These are phyloP conservation scores for Aplochiton taeniatus DNA, from an alignment of 2,797 vertebrate species.

Conservation along the genomic window DNA sequence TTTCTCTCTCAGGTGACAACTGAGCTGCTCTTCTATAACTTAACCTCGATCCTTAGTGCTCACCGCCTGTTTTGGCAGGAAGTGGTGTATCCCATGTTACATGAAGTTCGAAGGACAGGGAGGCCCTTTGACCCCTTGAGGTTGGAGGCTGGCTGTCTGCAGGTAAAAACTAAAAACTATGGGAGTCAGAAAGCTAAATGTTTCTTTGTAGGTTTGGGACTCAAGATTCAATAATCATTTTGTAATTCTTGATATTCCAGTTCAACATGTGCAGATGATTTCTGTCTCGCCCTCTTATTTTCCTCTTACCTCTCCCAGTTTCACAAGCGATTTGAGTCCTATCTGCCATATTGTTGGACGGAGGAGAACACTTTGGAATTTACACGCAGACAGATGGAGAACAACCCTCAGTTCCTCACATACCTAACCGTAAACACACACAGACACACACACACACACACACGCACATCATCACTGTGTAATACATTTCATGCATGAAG, in stretches of 20 bases:
- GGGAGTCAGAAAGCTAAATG: background rate
- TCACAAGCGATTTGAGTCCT: conserved; percentile 74
- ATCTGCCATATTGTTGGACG: conserved; percentile 78
- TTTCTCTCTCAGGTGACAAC: conserved; percentile 63
- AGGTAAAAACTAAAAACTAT: conserved; percentile 57
- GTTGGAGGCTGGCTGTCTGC: conserved; percentile 78
- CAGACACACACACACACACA: background rate
- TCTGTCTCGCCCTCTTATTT: background rate
- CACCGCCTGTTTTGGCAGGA: conserved; percentile 83
- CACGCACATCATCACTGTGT: background rate
- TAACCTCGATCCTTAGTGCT: conserved; percentile 73
- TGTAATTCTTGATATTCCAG: background rate
- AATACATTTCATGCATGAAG: background rate
- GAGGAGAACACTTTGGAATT: conserved; percentile 79
- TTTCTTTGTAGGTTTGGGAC: no score
- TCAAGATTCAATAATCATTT: background rate
- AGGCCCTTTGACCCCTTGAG: conserved; percentile 78
- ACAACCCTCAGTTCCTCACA: conserved; percentile 72
- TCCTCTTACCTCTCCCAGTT: conserved; percentile 62
- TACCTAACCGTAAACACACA: conserved; percentile 71
- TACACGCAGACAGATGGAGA: conserved; percentile 71
- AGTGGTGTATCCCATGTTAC: conserved; percentile 77
- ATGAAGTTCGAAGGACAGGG: conserved; percentile 68
- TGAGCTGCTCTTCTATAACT: conserved; percentile 79
- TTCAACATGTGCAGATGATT: background rate